These are phyloP conservation scores for Cacatua alba DNA, from an alignment of 2,113 vertebrate species.

Conservation along the genomic window DNA sequence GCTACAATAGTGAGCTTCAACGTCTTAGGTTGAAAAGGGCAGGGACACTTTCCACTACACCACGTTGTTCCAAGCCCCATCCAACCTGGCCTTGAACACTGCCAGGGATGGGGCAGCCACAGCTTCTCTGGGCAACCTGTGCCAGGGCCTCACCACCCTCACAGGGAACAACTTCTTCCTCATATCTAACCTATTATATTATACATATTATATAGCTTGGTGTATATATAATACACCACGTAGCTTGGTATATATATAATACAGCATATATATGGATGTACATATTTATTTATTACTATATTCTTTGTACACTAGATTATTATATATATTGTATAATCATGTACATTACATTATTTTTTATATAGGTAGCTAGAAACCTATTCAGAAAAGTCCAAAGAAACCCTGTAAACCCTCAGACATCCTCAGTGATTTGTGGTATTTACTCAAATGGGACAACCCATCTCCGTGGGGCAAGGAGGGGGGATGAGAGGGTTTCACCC, in stretches of 20 bases:
- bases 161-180: background rate
- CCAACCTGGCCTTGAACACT: background rate
- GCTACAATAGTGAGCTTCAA: background rate
- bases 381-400: background rate
- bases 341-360: background rate
- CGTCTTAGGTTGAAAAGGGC: background rate
- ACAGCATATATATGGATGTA: background rate
- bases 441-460: rapidly evolving
- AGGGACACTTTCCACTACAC: background rate
- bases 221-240: background rate
- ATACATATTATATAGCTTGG: background rate
- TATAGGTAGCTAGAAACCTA: background rate
- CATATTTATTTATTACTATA: background rate
- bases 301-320: background rate
- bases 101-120: background rate
- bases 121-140: background rate
- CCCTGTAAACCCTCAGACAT: background rate
- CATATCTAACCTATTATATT: background rate
- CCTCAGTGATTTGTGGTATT: background rate
- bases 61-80: background rate
- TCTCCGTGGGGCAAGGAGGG: background rate
- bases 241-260: background rate
- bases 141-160: background rate
- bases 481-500: background rate
- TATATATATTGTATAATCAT: background rate